Base-by-base conservation (phyloP, 2,888 invertebrate genomes). In the Drosophila recens region DNA sequence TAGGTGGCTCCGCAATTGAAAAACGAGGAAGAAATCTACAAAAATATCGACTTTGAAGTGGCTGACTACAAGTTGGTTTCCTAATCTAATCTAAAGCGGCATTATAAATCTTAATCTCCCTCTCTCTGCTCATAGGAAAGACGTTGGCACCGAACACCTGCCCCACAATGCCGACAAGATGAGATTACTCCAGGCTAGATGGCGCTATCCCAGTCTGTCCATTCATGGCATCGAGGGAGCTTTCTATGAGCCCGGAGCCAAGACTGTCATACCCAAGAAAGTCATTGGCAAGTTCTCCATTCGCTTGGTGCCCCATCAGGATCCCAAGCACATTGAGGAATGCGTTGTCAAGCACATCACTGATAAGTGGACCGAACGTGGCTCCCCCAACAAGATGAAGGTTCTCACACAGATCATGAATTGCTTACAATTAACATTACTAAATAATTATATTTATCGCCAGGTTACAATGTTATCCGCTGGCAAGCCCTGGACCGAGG, bases 271-370 rank as follows among this genome's bases (percentile, higher is more conserved):
- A 87, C 98, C 98, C 0, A 95, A 96, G 49, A 97, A 97, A 93
- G 98, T 99, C 0, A 96, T 95, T 87, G 99, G 99, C 23, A 99
- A 99, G 93, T 99, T 99, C 93, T 99, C 99, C 0, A 96, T 99
- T 79, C 95, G 99, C 59, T 95, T 98, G 82, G 99, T 99, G n/a
- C 99, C 99, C 0, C 94, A 99, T 91, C 98, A 98, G 94, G 94
- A 95, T 58, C 98, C 98, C 0, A 95, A 95, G 4, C 95, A 96
- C 84, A 95, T 98, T n/a, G 96, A 96, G 80, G 94, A 96, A 82
- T 94, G 95, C 72, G 98, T 99, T 9, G 94, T 94, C 42, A 94
- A 95, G 56, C 96, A 97, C 92, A 89, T 99, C 56, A 94, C 97
- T 70, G 94, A 95, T 68, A 94, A 95, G 92, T 98, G 97, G 96